Conservation (phyloP, 2,113 vertebrate genomes). For the Catharus minimus region DNA sequence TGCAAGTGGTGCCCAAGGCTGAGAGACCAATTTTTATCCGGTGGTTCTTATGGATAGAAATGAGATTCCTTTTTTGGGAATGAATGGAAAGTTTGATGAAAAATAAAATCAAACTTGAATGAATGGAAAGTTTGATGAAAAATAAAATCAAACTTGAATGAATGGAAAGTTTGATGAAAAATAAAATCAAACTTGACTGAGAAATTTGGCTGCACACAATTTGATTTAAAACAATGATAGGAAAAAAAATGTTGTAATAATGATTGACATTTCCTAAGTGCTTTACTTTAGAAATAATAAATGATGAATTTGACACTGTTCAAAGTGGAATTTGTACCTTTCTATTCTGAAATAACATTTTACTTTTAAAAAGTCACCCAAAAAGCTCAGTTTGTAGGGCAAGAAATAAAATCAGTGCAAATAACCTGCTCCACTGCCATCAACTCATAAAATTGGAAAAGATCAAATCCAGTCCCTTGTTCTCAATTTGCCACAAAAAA, state of each 20-base stretch:
- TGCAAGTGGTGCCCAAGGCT: not conserved
- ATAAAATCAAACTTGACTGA: not conserved
- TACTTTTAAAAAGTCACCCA: fast-evolving
- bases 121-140: not conserved
- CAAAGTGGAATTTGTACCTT: not conserved
- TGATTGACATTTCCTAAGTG: not conserved
- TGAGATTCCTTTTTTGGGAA: not conserved
- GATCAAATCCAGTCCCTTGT: not conserved
- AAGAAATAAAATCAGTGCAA: not conserved
- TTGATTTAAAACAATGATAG: not conserved
- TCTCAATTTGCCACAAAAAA: not conserved
- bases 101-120: not conserved
- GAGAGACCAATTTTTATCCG: not conserved
- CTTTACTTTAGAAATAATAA: not conserved
- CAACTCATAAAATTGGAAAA: not conserved
- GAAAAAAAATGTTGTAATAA: not conserved
- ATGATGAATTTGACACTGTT: not conserved
- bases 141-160: not conserved
- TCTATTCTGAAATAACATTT: not conserved
- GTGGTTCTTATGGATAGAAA: not conserved
- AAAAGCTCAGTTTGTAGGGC: fast-evolving
- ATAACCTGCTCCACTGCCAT: not conserved
- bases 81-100: not conserved
- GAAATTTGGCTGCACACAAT: not conserved
- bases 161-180: not conserved